Evolutionary conservation across 2,888 invertebrate genomes (phyloP), one percentile per base, ranked within the genome.

Genomic region (Caradrina clavipalpis): DNA sequence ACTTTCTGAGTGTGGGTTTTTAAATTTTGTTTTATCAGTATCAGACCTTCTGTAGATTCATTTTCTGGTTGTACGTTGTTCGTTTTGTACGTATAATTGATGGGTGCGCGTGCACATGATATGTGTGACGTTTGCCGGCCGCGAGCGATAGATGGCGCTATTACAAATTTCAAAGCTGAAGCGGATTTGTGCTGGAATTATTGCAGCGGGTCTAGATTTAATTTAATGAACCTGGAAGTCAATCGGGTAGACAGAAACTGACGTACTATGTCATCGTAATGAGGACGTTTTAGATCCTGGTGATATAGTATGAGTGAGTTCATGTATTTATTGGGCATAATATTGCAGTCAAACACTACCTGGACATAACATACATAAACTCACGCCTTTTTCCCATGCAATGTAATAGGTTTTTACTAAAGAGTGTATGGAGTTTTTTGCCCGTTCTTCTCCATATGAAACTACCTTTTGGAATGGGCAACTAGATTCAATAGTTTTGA

Each of bases 91-190:
- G 42, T 73, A 69, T 86, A 84, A 86, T 85, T 85, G 84, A 86
- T 86, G 84, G 71, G 66, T 83, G 83, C 79, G 84, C 80, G 75
- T 85, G 87, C 85, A 69, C 84, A 78, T 82, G 86, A 83, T 76
- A 68, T 85, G 76, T 80, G 79, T 76, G 74, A 78, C 73, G 69
- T 63, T 76, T 67, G 63, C 76, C 60, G 55, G 54, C 60, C 60
- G 54, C 59, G 53, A 62, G 55, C 71, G 72, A 78, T 81, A 85
- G 85, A 85, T 85, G 81, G 81, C 64, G 70, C 75, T 73, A 66
- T 80, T 68, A 51, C 54, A 69, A 74, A 66, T 68, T 70, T 57
- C 61, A 57, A 50, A 60, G 57, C 67, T 67, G 50, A 73, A 59
- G 65, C 50, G 65, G 71, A 70, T 70, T 76, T 80, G 64, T 45